Evolutionary conservation across 2,888 invertebrate genomes (phyloP).

Genomic region (Diploptera punctata): DNA sequence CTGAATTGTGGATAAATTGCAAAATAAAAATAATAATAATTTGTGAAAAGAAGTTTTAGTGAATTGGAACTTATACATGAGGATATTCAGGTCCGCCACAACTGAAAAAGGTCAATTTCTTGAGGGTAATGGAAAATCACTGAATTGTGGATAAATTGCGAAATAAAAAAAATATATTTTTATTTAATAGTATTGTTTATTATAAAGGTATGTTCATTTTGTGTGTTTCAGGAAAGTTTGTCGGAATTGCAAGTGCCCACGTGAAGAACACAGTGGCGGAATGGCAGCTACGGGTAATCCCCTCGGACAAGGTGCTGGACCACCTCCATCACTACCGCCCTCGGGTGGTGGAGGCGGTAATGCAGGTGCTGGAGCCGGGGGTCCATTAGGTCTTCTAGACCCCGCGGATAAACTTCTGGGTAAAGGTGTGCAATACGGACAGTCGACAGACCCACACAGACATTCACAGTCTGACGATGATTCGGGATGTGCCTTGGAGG

Average conservation of each 20-base stretch:
- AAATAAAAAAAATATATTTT: too few relatives aligned
- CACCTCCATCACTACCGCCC: slow-evolving; percentile 52
- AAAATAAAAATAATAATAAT: too few relatives aligned
- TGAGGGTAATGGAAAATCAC: too few relatives aligned
- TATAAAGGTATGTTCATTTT: too few relatives aligned
- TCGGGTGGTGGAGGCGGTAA: slow-evolving; percentile 43
- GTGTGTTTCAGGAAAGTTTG: slow-evolving; percentile 76
- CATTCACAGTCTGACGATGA: slow-evolving; percentile 97
- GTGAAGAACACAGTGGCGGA: slow-evolving; percentile 56
- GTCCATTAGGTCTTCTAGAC: slow-evolving; percentile 50
- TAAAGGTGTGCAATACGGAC: slow-evolving; percentile 61
- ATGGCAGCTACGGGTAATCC: slow-evolving; percentile 29
- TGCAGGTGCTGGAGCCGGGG: background rate
- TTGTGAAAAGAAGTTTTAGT: too few relatives aligned
- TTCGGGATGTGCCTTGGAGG: slow-evolving; percentile 96
- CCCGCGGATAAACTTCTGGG: slow-evolving; percentile 62
- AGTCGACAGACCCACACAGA: slow-evolving; percentile 72
- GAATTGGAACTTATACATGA: too few relatives aligned
- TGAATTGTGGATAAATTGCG: too few relatives aligned
- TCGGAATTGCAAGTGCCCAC: slow-evolving; percentile 78
- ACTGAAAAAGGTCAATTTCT: too few relatives aligned
- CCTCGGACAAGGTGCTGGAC: slow-evolving; percentile 52
- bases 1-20: too few relatives aligned
- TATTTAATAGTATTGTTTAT: too few relatives aligned
- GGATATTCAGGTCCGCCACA: too few relatives aligned